phyloP scores from a whole-genome alignment of 2,113 vertebrate species.

The Ifrita kowaldi region DNA sequence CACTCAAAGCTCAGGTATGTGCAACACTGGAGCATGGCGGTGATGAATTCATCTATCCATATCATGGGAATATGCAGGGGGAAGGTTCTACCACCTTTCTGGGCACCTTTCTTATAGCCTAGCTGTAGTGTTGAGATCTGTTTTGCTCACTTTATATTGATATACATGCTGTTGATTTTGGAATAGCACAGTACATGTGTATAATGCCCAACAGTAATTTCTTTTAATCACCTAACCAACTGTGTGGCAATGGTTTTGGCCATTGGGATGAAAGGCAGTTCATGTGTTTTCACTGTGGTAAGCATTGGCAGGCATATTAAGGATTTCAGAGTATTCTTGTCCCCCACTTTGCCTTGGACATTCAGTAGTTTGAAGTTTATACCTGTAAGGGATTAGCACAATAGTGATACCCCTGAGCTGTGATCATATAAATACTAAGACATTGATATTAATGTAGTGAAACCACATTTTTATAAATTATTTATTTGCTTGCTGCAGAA shows the following conservation, averaged over 20 bases:
- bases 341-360: neutral
- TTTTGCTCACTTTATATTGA: neutral
- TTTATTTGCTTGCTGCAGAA: neutral
- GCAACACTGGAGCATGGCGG: neutral
- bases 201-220: neutral
- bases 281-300: neutral
- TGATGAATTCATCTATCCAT: fast-evolving
- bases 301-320: neutral
- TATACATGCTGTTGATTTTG: neutral
- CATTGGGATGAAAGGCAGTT: neutral
- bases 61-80: neutral
- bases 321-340: neutral
- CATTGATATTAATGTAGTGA: neutral
- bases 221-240: neutral
- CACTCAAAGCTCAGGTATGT: neutral
- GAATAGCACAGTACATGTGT: neutral
- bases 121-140: neutral
- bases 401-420: neutral
- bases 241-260: neutral
- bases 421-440: neutral
- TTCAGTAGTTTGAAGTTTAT: neutral
- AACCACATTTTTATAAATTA: neutral
- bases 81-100: neutral
- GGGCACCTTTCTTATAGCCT: neutral
- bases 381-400: neutral